Percentiles rank a stretch among this genome's conserved stretches.
phyloP scores from a whole-genome alignment of 2,888 invertebrate genomes.

The Druceiella hillmani region DNA sequence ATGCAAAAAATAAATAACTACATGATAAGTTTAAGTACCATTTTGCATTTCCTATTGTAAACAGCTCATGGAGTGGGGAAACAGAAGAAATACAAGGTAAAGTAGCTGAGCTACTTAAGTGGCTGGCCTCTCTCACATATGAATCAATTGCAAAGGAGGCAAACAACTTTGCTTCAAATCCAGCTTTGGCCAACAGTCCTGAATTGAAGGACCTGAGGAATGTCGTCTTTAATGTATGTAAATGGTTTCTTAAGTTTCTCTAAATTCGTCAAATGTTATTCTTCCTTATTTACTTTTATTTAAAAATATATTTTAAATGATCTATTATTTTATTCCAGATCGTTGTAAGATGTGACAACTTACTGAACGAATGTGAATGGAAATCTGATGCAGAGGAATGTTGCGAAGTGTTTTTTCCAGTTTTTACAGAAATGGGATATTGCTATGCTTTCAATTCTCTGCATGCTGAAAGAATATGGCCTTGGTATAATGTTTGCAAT shows the following conservation, averaged over 20 bases:
- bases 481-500: conserved; percentile 37
- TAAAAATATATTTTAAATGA: neutral
- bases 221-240: conserved; percentile 37
- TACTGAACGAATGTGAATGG: conserved; percentile 60
- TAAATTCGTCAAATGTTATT: too few relatives aligned
- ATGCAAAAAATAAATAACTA: too few relatives aligned
- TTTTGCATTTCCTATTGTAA: too few relatives aligned
- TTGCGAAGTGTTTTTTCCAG: conserved; percentile 59
- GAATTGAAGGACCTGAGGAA: conserved; percentile 33
- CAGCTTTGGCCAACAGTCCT: conserved; percentile 29
- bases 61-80: conserved; percentile 20
- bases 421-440: conserved; percentile 71
- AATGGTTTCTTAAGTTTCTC: too few relatives aligned
- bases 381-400: conserved; percentile 62
- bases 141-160: conserved; percentile 33
- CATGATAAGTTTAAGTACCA: too few relatives aligned
- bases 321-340: conserved; percentile 36
- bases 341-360: conserved; percentile 54
- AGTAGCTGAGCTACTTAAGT: conserved; percentile 38
- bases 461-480: conserved; percentile 52
- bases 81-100: conserved; percentile 11
- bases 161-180: conserved; percentile 31
- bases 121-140: conserved; percentile 44
- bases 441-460: conserved; percentile 68
- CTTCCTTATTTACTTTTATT: too few relatives aligned